Evolutionary conservation across 2,797 vertebrate species (phyloP).

Genomic region (Esox lucius): DNA sequence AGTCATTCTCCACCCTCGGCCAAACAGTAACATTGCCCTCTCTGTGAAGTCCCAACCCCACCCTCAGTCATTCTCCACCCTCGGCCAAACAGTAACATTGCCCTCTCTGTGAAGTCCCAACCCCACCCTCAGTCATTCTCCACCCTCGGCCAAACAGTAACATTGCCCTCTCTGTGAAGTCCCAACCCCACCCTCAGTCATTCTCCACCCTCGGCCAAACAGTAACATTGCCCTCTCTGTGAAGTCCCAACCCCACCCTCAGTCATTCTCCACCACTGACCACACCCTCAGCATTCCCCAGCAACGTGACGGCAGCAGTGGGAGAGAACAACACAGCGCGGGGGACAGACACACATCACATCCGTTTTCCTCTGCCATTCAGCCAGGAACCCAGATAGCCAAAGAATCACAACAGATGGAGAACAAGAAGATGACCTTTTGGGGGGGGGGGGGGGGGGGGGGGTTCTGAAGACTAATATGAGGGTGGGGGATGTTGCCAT

Average conservation of each 20-base stretch:
- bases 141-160: background rate
- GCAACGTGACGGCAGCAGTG: background rate
- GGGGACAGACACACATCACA: background rate
- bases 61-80: background rate
- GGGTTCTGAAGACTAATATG: background rate
- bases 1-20: background rate
- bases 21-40: background rate
- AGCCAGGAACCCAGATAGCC: background rate
- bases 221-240: background rate
- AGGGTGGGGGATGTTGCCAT: background rate
- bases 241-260: no score
- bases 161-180: background rate
- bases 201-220: background rate
- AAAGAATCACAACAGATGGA: background rate
- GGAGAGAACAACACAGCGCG: background rate
- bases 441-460: background rate
- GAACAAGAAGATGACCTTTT: background rate
- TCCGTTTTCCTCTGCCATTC: background rate
- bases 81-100: background rate
- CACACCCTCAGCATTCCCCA: no score
- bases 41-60: no score
- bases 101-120: no score
- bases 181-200: no score
- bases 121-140: no score
- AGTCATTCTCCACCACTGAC: background rate